A percentile compares a stretch with the other conserved stretches of the same genome.
phyloP scores from a whole-genome alignment of 2,113 vertebrate species.

The Mastomys coucha region DNA sequence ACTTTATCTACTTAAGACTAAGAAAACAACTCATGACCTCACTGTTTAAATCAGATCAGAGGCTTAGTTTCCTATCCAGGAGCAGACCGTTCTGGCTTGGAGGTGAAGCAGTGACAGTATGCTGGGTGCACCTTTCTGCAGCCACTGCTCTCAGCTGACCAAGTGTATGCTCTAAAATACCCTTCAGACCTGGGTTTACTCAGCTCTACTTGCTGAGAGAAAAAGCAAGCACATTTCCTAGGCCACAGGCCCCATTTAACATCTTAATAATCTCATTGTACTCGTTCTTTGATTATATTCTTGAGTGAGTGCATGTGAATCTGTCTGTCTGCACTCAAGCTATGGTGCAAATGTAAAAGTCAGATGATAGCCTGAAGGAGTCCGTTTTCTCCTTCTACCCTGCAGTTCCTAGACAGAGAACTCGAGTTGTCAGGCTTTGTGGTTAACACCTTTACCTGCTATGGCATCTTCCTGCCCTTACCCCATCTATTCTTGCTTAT shows the following conservation, averaged over 20 bases:
- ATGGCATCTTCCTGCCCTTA: too few species aligned
- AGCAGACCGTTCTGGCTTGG: not conserved
- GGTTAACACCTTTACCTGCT: not conserved
- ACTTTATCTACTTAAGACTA: constrained; percentile 76
- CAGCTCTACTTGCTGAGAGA: constrained; percentile 67
- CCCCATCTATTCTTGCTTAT: not conserved
- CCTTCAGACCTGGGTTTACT: constrained; percentile 29
- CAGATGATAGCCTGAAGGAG: not conserved
- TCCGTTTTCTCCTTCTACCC: not conserved
- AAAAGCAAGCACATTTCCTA: constrained; percentile 58
- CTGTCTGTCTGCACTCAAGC: not conserved
- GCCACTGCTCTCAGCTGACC: constrained; percentile 66
- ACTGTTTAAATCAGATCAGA: constrained; percentile 63
- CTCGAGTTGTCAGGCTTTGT: not conserved
- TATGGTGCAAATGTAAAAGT: not conserved
- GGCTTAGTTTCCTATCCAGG: not conserved
- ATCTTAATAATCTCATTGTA: constrained; percentile 65
- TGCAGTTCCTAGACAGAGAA: not conserved
- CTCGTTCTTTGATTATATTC: constrained; percentile 40
- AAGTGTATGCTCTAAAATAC: constrained; percentile 46
- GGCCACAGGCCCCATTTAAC: constrained; percentile 11
- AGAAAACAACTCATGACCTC: constrained; percentile 58
- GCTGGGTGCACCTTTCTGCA: not conserved
- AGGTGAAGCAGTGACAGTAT: not conserved
- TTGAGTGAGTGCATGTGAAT: not conserved